Percentiles rank a stretch among this genome's conserved stretches.
Evolutionary conservation across 2,888 invertebrate genomes (phyloP).

Genomic region (Willowsia nigromaculata): DNA sequence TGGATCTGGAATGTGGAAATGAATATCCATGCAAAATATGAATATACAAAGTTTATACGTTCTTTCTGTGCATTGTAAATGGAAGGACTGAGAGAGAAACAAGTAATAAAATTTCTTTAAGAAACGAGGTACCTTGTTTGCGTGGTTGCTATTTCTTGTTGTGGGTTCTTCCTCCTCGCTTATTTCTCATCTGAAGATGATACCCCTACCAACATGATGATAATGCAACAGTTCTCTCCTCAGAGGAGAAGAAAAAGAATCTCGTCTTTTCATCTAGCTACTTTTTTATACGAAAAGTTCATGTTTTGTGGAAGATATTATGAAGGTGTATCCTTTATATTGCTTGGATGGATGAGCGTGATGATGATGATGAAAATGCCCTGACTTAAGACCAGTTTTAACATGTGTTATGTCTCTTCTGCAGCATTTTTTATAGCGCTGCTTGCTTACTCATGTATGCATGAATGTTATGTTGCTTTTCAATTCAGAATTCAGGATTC

Average conservation of each 20-base stretch:
- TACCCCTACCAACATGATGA: not conserved
- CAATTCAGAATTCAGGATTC: not conserved
- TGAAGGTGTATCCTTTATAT: not conserved
- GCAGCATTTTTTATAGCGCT: not conserved
- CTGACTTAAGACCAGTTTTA: not conserved
- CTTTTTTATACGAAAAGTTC: not conserved
- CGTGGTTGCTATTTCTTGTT: not conserved
- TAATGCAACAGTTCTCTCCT: constrained; percentile 7
- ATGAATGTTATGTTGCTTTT: not conserved
- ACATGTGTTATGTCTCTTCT: too few species aligned
- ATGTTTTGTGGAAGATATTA: too few species aligned
- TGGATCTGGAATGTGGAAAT: constrained; percentile 16
- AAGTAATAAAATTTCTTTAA: not conserved
- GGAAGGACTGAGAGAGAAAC: not conserved
- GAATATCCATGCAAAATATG: not conserved
- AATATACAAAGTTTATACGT: not conserved
- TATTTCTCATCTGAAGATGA: not conserved
- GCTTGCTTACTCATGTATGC: not conserved
- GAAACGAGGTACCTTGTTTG: constrained; percentile 11
- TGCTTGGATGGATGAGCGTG: not conserved
- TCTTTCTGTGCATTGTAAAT: not conserved
- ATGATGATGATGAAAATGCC: not conserved
- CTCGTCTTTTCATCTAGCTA: not conserved
- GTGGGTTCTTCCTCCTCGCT: not conserved
- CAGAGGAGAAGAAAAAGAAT: not conserved